Base-by-base conservation (phyloP, 2,797 vertebrate species). In the Poeciliopsis turneri region DNA sequence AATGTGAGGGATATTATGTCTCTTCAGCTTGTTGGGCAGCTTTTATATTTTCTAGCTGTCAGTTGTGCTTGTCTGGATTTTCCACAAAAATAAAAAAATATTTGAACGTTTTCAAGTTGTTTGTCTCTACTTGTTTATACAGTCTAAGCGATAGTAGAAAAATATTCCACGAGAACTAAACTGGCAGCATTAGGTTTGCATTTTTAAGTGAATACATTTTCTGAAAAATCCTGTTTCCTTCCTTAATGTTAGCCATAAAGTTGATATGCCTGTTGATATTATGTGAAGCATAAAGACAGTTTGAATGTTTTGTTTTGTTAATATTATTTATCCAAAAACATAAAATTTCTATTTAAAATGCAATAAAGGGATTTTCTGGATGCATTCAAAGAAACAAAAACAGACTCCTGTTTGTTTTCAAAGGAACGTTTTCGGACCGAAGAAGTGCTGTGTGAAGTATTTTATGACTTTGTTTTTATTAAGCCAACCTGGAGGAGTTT, bases 1-100 rank as follows among this genome's bases (percentile, higher is more conserved):
- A 76, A 81, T 43, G 74, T 77, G 78, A 80, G 78, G 49, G 43
- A 8, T 72, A 68, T 79, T 36, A 33, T 76, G 82, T 84, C 79
- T 73, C 82, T 81, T 84, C 85, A 81, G 76, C 72, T 71, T 80
- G 83, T 88, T 84, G 66, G 80, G 82, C 81, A 77, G 75, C 78
- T 78, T 84, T 87, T 80, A 57, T 77, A 20, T 91, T 87, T 87
- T 88, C 72, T 74, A 78, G 66, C 83, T 3, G 51, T 51, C 76
- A 76, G 71, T 61, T 86, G 68, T 41, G 49, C 41, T 75, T 79
- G 77, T 84, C 82, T 80, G 76, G 74, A 61, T 90, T 88, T 90
- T 90, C 76, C 86, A 88, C 68, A 80, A 76, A 91, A 89, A 89
- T 78, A 41, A 41, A 90, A 92, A 90, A 86, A 85, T 83, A 70